These are phyloP conservation scores for Cosmia pyralina DNA, from an alignment of 2,888 invertebrate species.

Conservation along the genomic window DNA sequence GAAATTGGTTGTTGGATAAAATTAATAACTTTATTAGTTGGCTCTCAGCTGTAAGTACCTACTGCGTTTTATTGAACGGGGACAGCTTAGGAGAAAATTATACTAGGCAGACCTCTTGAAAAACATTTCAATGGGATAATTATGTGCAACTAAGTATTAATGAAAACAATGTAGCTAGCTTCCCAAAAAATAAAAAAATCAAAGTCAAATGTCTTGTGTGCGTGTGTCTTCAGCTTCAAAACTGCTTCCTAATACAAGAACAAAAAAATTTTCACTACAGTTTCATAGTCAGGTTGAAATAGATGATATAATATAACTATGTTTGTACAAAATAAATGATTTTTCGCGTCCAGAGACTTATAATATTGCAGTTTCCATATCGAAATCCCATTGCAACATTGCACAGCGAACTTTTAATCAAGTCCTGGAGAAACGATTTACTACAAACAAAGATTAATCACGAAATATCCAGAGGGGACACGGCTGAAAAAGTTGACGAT, in stretches of 20 bases:
- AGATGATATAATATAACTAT: background rate
- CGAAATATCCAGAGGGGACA: conserved; percentile 41
- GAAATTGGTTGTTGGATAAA: conserved; percentile 27
- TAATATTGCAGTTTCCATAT: conserved; percentile 83
- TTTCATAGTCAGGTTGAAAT: background rate
- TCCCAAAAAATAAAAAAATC: no score
- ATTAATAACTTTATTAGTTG: conserved; percentile 28
- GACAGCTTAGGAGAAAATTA: no score
- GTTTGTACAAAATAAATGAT: conserved; percentile 44
- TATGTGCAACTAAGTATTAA: background rate
- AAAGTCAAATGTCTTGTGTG: no score
- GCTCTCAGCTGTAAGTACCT: background rate
- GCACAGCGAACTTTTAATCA: conserved; percentile 88
- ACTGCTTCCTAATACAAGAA: no score
- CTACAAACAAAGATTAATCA: conserved; percentile 76
- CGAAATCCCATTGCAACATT: conserved; percentile 87
- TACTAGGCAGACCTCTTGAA: background rate
- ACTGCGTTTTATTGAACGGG: background rate
- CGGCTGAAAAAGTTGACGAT: background rate
- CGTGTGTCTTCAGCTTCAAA: no score
- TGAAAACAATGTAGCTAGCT: conserved; percentile 1
- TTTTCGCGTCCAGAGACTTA: conserved; percentile 69
- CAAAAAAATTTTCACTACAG: background rate
- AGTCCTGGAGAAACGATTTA: conserved; percentile 88
- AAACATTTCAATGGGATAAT: background rate